phyloP scores from a whole-genome alignment of 53 echinoderm and acorn worm genomes.

The Apostichopus leukothele region DNA sequence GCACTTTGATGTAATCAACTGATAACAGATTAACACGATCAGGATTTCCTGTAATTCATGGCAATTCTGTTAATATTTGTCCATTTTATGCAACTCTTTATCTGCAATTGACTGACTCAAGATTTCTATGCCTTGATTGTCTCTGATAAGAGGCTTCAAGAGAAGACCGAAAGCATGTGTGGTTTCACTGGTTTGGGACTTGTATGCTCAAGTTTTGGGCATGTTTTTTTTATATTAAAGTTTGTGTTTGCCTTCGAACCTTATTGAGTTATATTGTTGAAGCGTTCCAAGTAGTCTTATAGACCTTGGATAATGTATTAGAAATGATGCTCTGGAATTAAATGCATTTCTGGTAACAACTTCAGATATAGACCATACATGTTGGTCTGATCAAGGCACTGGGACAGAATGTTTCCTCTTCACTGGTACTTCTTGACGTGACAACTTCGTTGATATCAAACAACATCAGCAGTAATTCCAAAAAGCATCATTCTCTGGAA shows the following conservation, averaged over 20 bases:
- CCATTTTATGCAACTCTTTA: neutral
- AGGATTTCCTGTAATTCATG: slow-evolving; percentile 1
- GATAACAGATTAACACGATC: neutral
- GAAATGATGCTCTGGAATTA: slow-evolving; percentile 57
- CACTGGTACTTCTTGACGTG: slow-evolving; percentile 55
- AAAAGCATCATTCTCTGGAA: slow-evolving; percentile 49
- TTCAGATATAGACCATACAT: slow-evolving; percentile 49
- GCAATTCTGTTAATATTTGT: too few species aligned
- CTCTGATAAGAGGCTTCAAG: slow-evolving; percentile 39
- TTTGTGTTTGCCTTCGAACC: slow-evolving; percentile 68
- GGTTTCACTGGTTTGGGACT: slow-evolving; percentile 27
- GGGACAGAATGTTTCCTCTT: slow-evolving; percentile 59
- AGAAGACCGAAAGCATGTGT: slow-evolving; percentile 30
- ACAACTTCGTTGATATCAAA: slow-evolving; percentile 60
- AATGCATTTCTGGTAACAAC: slow-evolving; percentile 50
- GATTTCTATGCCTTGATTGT: slow-evolving; percentile 28
- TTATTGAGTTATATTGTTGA: slow-evolving; percentile 44
- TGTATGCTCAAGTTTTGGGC: slow-evolving; percentile 51
- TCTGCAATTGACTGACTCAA: slow-evolving; percentile 22
- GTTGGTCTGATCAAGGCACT: slow-evolving; percentile 55
- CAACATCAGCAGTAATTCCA: slow-evolving; percentile 59
- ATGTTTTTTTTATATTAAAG: slow-evolving; percentile 64
- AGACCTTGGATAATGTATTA: slow-evolving; percentile 55
- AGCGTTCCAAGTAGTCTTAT: slow-evolving; percentile 61
- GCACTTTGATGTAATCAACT: slow-evolving; percentile 9